Evolutionary conservation across 1,140 invertebrate genomes (phyloP).

Genomic region (Cotesia glomerata): DNA sequence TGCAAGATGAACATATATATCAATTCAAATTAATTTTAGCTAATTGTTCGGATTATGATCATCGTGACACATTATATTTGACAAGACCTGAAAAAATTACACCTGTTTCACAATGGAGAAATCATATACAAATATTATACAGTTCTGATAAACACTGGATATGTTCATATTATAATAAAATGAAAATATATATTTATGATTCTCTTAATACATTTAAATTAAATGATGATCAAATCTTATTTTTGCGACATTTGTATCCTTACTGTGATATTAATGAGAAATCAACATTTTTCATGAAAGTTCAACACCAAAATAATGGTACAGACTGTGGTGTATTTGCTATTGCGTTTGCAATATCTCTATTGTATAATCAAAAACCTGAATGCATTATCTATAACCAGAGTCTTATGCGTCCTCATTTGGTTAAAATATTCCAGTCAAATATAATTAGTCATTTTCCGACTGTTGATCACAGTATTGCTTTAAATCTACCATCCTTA

Average conservation of each 20-base stretch:
- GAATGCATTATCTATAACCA: neutral
- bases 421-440: neutral
- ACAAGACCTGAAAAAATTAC: neutral
- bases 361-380: neutral
- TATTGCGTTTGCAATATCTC: conserved; percentile 3
- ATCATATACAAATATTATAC: conserved; percentile 7
- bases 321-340: conserved; percentile 22
- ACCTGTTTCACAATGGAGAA: neutral
- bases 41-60: neutral
- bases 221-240: neutral
- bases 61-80: conserved; percentile 3
- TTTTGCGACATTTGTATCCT: conserved; percentile 5
- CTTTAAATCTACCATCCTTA: neutral
- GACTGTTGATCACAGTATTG: neutral
- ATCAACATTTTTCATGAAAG: neutral
- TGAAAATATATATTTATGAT: conserved; percentile 28
- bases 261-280: neutral
- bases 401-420: neutral
- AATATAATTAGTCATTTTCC: neutral
- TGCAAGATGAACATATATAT: neutral
- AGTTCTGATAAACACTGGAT: conserved; percentile 17
- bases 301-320: conserved; percentile 21
- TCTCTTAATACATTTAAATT: conserved; percentile 8
- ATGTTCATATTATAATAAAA: neutral
- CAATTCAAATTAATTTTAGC: neutral